phyloP scores from a whole-genome alignment of 2,888 invertebrate species.

The Eilema depressum region DNA sequence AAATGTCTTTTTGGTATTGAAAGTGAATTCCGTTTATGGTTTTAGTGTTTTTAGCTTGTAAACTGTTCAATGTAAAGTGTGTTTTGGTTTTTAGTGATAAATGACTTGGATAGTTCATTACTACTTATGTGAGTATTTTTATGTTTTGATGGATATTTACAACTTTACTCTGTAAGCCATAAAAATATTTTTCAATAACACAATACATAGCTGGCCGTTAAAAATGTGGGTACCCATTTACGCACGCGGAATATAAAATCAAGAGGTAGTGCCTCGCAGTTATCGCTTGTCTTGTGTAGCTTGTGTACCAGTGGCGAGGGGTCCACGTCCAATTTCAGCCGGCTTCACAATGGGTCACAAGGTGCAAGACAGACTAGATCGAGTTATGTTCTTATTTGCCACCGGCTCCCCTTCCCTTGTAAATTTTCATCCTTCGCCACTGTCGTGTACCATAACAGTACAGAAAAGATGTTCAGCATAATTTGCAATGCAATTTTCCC shows the following conservation, averaged over 20 bases:
- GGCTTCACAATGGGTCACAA: too few relatives aligned
- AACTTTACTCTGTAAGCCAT: not conserved
- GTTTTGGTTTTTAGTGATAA: constrained; percentile 5
- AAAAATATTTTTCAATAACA: not conserved
- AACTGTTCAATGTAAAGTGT: not conserved
- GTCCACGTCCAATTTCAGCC: too few relatives aligned
- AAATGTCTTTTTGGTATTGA: not conserved
- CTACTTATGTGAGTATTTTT: constrained; percentile 8
- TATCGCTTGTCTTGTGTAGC: too few relatives aligned
- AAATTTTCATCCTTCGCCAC: too few relatives aligned
- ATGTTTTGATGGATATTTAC: not conserved
- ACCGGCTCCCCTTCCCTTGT: too few relatives aligned
- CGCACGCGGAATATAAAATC: not conserved
- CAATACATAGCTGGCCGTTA: too few relatives aligned
- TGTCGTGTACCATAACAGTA: too few relatives aligned
- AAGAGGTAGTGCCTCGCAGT: not conserved
- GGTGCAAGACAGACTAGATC: too few relatives aligned
- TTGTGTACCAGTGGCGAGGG: too few relatives aligned
- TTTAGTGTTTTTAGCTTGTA: not conserved
- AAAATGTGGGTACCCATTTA: not conserved
- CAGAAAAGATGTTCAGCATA: too few relatives aligned
- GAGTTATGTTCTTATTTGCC: too few relatives aligned
- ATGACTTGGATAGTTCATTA: not conserved
- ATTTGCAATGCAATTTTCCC: too few relatives aligned
- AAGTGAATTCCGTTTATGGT: not conserved